Conservation (phyloP, 2,888 invertebrate genomes). For the Ceramica pisi region DNA sequence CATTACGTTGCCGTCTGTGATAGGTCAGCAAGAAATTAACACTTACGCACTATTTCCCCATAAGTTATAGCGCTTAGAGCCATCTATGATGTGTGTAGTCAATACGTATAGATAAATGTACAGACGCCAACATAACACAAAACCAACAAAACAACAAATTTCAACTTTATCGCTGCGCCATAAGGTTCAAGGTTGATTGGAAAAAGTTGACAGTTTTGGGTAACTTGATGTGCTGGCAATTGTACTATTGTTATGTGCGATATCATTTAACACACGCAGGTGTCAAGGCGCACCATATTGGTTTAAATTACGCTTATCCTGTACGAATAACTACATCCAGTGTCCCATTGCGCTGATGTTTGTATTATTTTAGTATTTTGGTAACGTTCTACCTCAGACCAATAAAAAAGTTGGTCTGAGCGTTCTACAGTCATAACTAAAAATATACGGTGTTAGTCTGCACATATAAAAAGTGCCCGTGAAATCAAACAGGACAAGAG, state of each 20-base stretch:
- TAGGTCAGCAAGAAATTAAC: conserved; percentile 28
- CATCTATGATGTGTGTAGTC: neutral
- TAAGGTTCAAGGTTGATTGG: too few species aligned
- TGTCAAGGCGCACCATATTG: conserved; percentile 46
- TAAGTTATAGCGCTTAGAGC: neutral
- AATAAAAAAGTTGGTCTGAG: too few species aligned
- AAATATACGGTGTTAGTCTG: neutral
- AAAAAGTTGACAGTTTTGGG: too few species aligned
- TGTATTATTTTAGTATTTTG: conserved; percentile 14
- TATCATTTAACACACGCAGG: conserved; percentile 32
- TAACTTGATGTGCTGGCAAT: too few species aligned
- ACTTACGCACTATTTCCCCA: conserved; percentile 51
- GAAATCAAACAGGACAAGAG: neutral
- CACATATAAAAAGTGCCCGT: neutral
- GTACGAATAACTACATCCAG: conserved; percentile 30
- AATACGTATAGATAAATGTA: neutral
- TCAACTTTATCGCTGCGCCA: too few species aligned
- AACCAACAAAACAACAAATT: too few species aligned
- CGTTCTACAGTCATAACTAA: neutral
- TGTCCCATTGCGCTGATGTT: neutral
- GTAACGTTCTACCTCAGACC: neutral
- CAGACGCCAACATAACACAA: too few species aligned
- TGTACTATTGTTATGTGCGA: conserved; percentile 24
- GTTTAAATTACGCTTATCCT: conserved; percentile 53
- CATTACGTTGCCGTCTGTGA: conserved; percentile 9